phyloP scores from a whole-genome alignment of 2,888 invertebrate species.

The Brassicogethes aeneus region DNA sequence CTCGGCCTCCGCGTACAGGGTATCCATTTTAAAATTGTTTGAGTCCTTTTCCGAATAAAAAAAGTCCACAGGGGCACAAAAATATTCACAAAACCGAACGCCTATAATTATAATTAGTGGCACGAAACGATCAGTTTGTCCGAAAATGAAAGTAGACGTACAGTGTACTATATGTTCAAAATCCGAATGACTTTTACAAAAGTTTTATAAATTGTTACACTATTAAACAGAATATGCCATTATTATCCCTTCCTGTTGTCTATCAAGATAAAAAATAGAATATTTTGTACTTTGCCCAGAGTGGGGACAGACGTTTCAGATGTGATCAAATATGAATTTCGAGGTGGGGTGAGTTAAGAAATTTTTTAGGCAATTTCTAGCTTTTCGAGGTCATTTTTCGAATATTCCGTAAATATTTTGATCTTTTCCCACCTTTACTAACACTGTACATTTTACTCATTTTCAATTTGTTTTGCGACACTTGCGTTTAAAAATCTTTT shows the following conservation, averaged over 20 bases:
- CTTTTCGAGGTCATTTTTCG: not conserved
- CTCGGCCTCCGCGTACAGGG: conserved; percentile 21
- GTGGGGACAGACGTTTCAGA: not conserved
- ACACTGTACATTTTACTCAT: too few relatives aligned
- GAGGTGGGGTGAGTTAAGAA: not conserved
- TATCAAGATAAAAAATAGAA: conserved; percentile 2
- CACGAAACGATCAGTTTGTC: too few relatives aligned
- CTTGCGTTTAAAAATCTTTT: too few relatives aligned
- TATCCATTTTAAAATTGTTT: conserved; percentile 14
- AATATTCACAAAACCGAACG: conserved; percentile 6
- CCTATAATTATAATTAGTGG: not conserved
- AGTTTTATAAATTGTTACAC: conserved; percentile 16
- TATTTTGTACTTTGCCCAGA: not conserved
- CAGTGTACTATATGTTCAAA: conserved; percentile 6
- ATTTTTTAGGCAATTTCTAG: not conserved
- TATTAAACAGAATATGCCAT: not conserved
- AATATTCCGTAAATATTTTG: too few relatives aligned
- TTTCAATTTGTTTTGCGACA: too few relatives aligned
- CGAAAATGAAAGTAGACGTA: conserved; percentile 2
- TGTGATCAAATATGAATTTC: not conserved
- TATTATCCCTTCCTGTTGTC: not conserved
- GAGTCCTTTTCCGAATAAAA: conserved; percentile 4
- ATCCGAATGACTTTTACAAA: conserved; percentile 18
- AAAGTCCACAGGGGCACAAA: conserved; percentile 10
- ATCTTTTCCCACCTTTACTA: too few relatives aligned